Evolutionary conservation across 2,888 invertebrate genomes (phyloP).

Genomic region (Aethes cnicana): DNA sequence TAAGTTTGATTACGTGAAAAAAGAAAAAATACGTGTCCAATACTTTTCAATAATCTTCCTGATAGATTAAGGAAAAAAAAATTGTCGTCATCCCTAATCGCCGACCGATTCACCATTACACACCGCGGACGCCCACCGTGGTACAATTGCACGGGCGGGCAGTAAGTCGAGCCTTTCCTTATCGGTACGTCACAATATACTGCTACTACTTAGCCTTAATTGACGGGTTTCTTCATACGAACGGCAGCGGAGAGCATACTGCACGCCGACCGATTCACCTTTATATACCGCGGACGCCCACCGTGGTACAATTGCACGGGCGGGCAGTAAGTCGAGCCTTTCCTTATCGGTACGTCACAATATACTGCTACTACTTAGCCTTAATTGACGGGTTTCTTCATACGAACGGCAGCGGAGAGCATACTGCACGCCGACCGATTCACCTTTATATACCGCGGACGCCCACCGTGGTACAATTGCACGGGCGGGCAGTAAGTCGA

Average conservation of each 20-base stretch:
- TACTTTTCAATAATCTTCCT: no score
- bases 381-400: no score
- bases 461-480: conserved; percentile 99
- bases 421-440: conserved; percentile 91
- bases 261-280: conserved; percentile 92
- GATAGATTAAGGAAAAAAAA: no score
- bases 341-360: conserved; percentile 94
- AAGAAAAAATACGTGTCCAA: no score
- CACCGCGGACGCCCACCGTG: conserved; percentile 99
- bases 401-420: no score
- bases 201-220: no score
- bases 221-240: no score
- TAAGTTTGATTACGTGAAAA: no score
- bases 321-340: conserved; percentile 98
- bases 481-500: conserved; percentile 98
- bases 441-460: conserved; percentile 99
- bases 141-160: conserved; percentile 98
- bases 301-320: conserved; percentile 99
- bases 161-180: conserved; percentile 98
- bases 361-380: no score
- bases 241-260: no score
- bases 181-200: conserved; percentile 93
- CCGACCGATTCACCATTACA: conserved; percentile 95
- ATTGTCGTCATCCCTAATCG: no score
- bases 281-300: conserved; percentile 99